These are phyloP conservation scores for Crepidodera aurea DNA, from an alignment of 2,888 invertebrate genomes.

Conservation along the genomic window DNA sequence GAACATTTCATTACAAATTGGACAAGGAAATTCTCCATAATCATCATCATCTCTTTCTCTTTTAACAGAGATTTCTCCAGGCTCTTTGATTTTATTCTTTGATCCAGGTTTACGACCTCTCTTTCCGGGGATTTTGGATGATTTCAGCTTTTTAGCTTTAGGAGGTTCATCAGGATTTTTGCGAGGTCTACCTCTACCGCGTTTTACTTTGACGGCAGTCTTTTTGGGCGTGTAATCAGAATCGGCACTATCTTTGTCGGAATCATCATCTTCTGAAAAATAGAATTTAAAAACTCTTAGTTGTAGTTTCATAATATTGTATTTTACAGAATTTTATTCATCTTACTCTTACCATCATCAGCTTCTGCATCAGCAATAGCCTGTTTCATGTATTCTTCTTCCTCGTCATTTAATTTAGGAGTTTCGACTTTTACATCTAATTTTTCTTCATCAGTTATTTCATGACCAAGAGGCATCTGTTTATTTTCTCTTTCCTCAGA, in stretches of 20 bases:
- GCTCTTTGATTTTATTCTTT: constrained; percentile 40
- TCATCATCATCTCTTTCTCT: constrained; percentile 51
- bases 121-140: constrained; percentile 35
- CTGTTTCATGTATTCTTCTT: constrained; percentile 21
- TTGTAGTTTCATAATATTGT: neutral
- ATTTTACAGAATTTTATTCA: too few species aligned
- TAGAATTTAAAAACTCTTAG: neutral
- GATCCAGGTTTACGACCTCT: constrained; percentile 47
- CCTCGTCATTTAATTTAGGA: constrained; percentile 12
- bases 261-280: constrained; percentile 33
- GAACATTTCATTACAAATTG: constrained; percentile 53
- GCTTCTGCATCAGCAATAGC: constrained; percentile 33
- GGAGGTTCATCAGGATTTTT: constrained; percentile 48
- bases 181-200: constrained; percentile 56
- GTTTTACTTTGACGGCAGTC: constrained; percentile 33
- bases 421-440: constrained; percentile 30
- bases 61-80: constrained; percentile 29
- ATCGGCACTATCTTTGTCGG: constrained; percentile 51
- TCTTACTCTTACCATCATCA: too few species aligned
- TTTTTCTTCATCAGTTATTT: constrained; percentile 26
- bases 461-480: constrained; percentile 13
- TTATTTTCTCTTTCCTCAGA: constrained; percentile 17
- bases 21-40: constrained; percentile 53
- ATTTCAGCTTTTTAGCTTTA: constrained; percentile 24
- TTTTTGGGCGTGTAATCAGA: constrained; percentile 57